A percentile compares a stretch with the other conserved stretches of the same genome.
These are phyloP conservation scores for Clostera curtula DNA, from an alignment of 2,888 invertebrate genomes.

Conservation along the genomic window DNA sequence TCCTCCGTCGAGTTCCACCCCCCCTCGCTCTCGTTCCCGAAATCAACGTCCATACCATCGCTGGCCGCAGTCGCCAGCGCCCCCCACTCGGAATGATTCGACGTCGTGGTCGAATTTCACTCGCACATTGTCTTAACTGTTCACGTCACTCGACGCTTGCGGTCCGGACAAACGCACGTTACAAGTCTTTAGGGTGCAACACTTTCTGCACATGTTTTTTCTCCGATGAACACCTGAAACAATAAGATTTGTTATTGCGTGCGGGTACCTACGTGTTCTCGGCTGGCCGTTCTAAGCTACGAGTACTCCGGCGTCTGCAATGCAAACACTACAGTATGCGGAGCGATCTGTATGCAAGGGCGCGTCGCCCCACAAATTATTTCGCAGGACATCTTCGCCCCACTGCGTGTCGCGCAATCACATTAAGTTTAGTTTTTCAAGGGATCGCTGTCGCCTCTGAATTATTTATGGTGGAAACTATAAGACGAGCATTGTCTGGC, in stretches of 20 bases:
- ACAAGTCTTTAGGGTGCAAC: slow-evolving; percentile 31
- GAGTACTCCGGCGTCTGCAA: slow-evolving; percentile 26
- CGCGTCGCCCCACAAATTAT: slow-evolving; percentile 40
- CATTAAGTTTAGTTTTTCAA: slow-evolving; percentile 49
- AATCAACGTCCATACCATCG: slow-evolving; percentile 69
- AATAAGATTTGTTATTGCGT: too few relatives aligned
- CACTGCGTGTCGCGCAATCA: slow-evolving; percentile 39
- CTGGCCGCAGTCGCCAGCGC: slow-evolving; percentile 66
- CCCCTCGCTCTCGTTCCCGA: slow-evolving; percentile 54
- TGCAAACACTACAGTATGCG: slow-evolving; percentile 17
- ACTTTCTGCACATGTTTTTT: slow-evolving; percentile 41
- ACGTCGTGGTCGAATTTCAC: slow-evolving; percentile 61
- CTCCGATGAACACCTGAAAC: slow-evolving; percentile 35
- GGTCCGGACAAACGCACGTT: slow-evolving; percentile 29
- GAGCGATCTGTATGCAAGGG: slow-evolving; percentile 36
- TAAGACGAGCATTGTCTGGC: slow-evolving; percentile 36
- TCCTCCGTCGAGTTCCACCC: slow-evolving; percentile 50
- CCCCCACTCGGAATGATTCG: slow-evolving; percentile 56
- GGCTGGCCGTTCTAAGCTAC: too few relatives aligned
- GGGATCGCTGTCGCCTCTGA: slow-evolving; percentile 32
- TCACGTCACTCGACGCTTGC: slow-evolving; percentile 42
- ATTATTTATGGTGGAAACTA: slow-evolving; percentile 43
- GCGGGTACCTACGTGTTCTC: too few relatives aligned
- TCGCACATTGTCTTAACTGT: slow-evolving; percentile 50
- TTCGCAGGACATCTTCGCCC: slow-evolving; percentile 24